A percentile compares a stretch with the other conserved stretches of the same genome.
Evolutionary conservation across 2,797 vertebrate species (phyloP).

Genomic region (Lepidocolaptes lacrymiger): DNA sequence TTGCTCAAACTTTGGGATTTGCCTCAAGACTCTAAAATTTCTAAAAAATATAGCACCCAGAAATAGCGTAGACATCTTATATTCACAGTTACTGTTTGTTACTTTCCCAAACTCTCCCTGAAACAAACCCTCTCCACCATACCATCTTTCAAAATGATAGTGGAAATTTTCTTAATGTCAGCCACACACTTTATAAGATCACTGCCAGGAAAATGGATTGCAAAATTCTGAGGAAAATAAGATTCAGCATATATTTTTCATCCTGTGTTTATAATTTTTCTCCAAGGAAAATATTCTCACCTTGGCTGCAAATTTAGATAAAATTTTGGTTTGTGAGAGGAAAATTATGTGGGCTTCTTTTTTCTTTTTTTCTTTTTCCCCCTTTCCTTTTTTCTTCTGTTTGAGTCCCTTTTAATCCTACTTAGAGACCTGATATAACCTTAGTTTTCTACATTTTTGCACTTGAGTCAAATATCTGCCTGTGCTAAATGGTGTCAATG

Average conservation of each 20-base stretch:
- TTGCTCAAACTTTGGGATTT: not conserved
- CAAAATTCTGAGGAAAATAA: not conserved
- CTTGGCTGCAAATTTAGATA: not conserved
- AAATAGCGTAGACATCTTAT: not conserved
- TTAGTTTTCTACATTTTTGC: not conserved
- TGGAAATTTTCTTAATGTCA: not conserved
- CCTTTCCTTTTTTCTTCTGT: not conserved
- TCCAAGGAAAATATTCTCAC: slow-evolving; percentile 18
- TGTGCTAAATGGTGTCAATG: not conserved
- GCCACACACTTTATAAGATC: not conserved
- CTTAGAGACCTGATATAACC: not conserved
- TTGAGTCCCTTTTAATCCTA: not conserved
- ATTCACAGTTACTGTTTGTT: not conserved
- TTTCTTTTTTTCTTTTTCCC: too few relatives aligned
- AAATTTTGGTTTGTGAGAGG: not conserved
- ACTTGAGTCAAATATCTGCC: not conserved
- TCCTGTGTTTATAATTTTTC: not conserved
- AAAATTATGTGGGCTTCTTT: not conserved
- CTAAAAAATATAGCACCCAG: not conserved
- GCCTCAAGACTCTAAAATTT: not conserved
- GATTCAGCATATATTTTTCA: not conserved
- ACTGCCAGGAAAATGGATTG: not conserved
- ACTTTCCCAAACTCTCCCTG: not conserved
- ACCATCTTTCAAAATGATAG: not conserved
- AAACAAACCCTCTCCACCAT: not conserved